Evolutionary conservation across 2,113 vertebrate species (phyloP).

Genomic region (Macrotus californicus): DNA sequence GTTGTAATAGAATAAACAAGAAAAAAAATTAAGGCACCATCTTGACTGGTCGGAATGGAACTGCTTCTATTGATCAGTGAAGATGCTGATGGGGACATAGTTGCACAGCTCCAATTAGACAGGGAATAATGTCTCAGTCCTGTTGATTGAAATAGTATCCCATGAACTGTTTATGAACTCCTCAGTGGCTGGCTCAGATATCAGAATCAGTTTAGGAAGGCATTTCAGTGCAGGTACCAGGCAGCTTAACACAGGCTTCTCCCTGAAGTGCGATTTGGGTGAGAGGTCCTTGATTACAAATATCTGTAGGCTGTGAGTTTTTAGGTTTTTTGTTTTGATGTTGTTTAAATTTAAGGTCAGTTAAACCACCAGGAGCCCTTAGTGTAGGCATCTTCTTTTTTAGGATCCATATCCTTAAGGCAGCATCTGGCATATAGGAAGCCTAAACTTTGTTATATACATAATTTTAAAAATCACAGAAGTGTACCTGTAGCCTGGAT

Average conservation of each 20-base stretch:
- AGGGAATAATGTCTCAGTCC: background rate
- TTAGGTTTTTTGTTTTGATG: background rate
- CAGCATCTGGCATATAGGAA: background rate
- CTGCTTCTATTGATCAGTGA: background rate
- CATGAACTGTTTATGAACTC: background rate
- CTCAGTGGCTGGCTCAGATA: background rate
- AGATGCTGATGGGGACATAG: background rate
- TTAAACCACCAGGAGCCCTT: background rate
- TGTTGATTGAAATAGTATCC: background rate
- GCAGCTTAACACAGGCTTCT: background rate
- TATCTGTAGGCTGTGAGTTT: background rate
- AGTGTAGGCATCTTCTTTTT: background rate
- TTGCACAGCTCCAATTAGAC: background rate
- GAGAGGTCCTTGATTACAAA: background rate
- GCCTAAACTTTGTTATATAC: background rate
- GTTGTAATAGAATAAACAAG: no score
- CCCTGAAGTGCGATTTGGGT: background rate
- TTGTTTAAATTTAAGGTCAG: background rate
- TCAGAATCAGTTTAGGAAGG: background rate
- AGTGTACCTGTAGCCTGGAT: background rate
- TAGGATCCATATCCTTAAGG: background rate
- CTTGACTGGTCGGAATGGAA: background rate
- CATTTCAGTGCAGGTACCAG: background rate
- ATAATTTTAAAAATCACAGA: background rate
- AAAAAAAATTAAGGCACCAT: no score